Base-by-base conservation (phyloP, 2,113 vertebrate genomes). In the Leptobrachium ailaonicum region DNA sequence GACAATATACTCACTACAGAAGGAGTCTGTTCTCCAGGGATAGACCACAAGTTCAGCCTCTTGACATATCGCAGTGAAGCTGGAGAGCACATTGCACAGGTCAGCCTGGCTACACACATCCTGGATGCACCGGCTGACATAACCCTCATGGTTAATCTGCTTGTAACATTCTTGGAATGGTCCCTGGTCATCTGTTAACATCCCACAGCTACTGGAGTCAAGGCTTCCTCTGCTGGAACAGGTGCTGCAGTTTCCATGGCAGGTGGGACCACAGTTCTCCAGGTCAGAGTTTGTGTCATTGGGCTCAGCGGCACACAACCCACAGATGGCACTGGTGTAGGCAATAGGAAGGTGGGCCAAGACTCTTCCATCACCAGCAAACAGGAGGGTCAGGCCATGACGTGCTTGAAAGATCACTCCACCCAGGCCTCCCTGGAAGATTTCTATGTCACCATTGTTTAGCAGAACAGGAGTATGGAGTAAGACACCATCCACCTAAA, bases 61-160 rank as follows among this genome's bases (percentile, higher is more conserved):
- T 82, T 90, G 90, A 58, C 90, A 93, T 40, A 86, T 86, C 69
- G 89, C 76, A n/a, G 84, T 87, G 69, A 91, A 93, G 32, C 85
- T 56, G 41, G 87, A 80, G 66, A 93, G 79, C 2, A 85, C 73
- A 32, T 90, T 56, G 79, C 92, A 94, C 41, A 90, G 86, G 41
- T 87, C 3, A 58, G 85, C 79, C 43, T 80, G 83, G 63, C 90
- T 71, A 80, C 90, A 94, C 2, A 93, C 83, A n/a, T 91, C 89
- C 71, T 82, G 86, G 69, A 92, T 78, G 54, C 91, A 94, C 73
- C 86, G 84, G 7, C 92, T 75, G 78, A 89, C 90, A 82, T 82
- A 85, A 0, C 13, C 72, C 42, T 50, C 64, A 45, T 87, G 86
- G 66, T 90, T 70, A 40, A 90, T 78, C 50, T 69, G 77, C 7